Percentiles rank a stretch among this genome's conserved stretches.
phyloP scores from a whole-genome alignment of 2,888 invertebrate species.

The Agrenia bidenticulata region DNA sequence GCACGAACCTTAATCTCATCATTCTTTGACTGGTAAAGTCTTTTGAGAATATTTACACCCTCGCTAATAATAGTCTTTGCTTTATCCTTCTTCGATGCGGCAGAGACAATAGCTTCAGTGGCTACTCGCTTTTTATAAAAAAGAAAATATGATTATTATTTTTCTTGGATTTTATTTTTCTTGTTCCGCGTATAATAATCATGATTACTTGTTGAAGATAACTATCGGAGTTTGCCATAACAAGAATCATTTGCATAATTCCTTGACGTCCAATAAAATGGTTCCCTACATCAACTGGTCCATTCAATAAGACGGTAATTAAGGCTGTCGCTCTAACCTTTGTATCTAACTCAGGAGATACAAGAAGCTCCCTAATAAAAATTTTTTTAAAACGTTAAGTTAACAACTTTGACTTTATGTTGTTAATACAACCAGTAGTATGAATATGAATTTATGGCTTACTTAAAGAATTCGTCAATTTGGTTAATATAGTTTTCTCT shows the following conservation, averaged over 20 bases:
- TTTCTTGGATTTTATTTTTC: no score
- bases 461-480: conserved; percentile 81
- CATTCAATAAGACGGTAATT: conserved; percentile 82
- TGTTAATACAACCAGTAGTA: background rate
- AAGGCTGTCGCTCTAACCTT: conserved; percentile 81
- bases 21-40: conserved; percentile 83
- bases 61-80: conserved; percentile 83
- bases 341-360: conserved; percentile 83
- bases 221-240: conserved; percentile 94
- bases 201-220: conserved; percentile 66
- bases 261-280: conserved; percentile 68
- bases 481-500: conserved; percentile 71
- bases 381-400: background rate
- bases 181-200: no score
- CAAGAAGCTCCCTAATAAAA: conserved; percentile 67
- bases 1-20: conserved; percentile 88
- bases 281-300: conserved; percentile 92
- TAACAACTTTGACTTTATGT: background rate
- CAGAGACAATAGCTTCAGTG: conserved; percentile 94
- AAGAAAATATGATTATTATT: background rate
- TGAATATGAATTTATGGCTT: no score
- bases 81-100: conserved; percentile 95
- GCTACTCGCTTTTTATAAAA: conserved; percentile 73
- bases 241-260: conserved; percentile 92
- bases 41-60: conserved; percentile 90